Base-by-base conservation (phyloP, 2,797 vertebrate genomes). In the Chelidonichthys spinosus region DNA sequence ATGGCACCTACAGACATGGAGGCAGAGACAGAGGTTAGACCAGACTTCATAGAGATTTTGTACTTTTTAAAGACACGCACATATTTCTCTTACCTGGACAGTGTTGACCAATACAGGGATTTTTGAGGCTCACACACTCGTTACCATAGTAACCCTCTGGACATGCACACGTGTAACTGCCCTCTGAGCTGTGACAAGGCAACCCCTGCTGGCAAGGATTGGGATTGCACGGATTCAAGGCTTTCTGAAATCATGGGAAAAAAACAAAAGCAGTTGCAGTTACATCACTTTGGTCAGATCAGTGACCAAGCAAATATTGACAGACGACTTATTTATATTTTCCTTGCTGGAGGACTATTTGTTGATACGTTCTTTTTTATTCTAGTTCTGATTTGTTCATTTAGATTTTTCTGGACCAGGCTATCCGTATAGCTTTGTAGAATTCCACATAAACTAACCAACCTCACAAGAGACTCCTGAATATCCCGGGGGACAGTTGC, bases 391-490 rank as follows among this genome's bases (percentile, higher is more conserved):
- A 37, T 37, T 55, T 39, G 7, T n/a, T n/a, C 5, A 56, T 56
- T 5, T 25, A 25, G 25, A n/a, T n/a, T n/a, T n/a, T n/a, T n/a
- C n/a, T n/a, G n/a, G n/a, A 25, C 25, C 25, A 25, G 25, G 25
- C 25, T 25, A 25, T 25, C 25, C 25, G 25, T 25, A 25, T 25
- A 25, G 25, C 25, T 25, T 25, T 25, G 25, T 25, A 25, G 25
- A 25, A 25, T 25, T 25, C 25, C 25, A 25, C 25, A 25, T 17
- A 40, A 58, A 6, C 13, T 40, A 63, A 71, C 15, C 39, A 5
- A 96, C 95, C 94, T 96, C 93, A 79, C 96, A 96, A 79, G 86
- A 87, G 39, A 18, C 37, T 79, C 96, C 95, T 1, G 92, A 90
- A 78, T 92, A 92, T 76, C 95, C 95, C 1, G 37, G 3, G 0